Percentiles rank a stretch among this genome's conserved stretches.
These are phyloP conservation scores for Mylabris phalerata DNA, from an alignment of 1,140 invertebrate genomes.

Conservation along the genomic window DNA sequence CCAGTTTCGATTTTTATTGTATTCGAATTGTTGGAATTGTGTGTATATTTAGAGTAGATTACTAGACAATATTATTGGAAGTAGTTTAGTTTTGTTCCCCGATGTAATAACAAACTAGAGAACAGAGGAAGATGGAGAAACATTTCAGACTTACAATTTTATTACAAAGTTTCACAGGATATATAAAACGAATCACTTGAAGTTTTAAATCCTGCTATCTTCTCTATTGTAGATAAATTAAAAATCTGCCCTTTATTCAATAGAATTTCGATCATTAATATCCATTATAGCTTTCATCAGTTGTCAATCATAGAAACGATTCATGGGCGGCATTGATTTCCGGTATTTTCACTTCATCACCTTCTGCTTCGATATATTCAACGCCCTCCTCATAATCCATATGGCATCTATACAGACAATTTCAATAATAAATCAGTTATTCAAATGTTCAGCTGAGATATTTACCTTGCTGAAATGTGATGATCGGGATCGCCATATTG, in stretches of 20 bases:
- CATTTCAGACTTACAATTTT: too few species aligned
- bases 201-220: not conserved
- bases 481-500: slow-evolving; percentile 76
- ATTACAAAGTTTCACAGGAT: not conserved
- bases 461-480: slow-evolving; percentile 37
- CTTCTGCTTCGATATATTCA: slow-evolving; percentile 52
- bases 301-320: slow-evolving; percentile 52
- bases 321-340: slow-evolving; percentile 43
- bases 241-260: not conserved
- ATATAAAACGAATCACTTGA: not conserved
- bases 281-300: not conserved
- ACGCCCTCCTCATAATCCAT: slow-evolving; percentile 52
- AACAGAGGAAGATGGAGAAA: too few species aligned
- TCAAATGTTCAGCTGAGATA: too few species aligned
- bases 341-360: slow-evolving; percentile 48
- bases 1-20: too few species aligned
- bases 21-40: too few species aligned
- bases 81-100: too few species aligned
- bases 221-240: not conserved
- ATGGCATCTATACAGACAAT: slow-evolving; percentile 21
- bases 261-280: not conserved
- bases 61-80: too few species aligned
- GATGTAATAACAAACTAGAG: too few species aligned
- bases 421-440: too few species aligned
- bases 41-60: too few species aligned